A percentile compares a stretch with the other conserved stretches of the same genome.
Conservation (phyloP, 2,888 invertebrate genomes). For the Nephrocerus scutellatus region DNA sequence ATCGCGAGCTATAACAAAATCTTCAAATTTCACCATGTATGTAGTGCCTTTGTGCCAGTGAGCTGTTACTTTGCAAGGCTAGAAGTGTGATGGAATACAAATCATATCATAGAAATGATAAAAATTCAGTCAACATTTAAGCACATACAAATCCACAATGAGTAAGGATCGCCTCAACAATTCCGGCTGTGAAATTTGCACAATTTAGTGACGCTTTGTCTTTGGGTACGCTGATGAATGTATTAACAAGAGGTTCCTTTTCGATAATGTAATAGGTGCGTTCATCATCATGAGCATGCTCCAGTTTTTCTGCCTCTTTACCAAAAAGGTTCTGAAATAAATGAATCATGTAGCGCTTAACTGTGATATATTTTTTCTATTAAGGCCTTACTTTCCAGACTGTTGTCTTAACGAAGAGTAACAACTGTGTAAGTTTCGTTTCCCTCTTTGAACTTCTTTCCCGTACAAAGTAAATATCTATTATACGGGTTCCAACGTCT, state of each 20-base stretch:
- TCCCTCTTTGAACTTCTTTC: constrained; percentile 93
- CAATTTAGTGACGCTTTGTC: constrained; percentile 97
- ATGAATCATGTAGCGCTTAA: not conserved
- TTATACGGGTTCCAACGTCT: constrained; percentile 87
- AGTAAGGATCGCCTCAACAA: constrained; percentile 90
- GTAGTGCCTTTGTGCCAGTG: constrained; percentile 99
- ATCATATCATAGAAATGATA: no score
- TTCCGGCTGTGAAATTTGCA: constrained; percentile 97
- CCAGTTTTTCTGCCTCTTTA: constrained; percentile 96
- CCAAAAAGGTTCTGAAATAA: constrained; percentile 79
- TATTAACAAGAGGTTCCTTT: constrained; percentile 94
- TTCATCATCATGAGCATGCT: constrained; percentile 98
- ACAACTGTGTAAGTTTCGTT: constrained; percentile 87
- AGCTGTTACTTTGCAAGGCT: constrained; percentile 97
- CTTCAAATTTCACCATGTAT: constrained; percentile 97
- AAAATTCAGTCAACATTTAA: no score
- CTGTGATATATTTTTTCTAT: not conserved
- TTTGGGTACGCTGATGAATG: constrained; percentile 94
- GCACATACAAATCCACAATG: constrained; percentile 94
- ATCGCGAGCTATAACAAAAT: constrained; percentile 81
- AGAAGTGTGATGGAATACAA: no score
- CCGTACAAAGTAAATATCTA: constrained; percentile 89
- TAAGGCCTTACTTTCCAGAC: constrained; percentile 76
- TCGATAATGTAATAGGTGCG: constrained; percentile 97
- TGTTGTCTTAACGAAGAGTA: constrained; percentile 91